Conservation (phyloP, 1,140 invertebrate species). For the Sarcophaga bullata region DNA sequence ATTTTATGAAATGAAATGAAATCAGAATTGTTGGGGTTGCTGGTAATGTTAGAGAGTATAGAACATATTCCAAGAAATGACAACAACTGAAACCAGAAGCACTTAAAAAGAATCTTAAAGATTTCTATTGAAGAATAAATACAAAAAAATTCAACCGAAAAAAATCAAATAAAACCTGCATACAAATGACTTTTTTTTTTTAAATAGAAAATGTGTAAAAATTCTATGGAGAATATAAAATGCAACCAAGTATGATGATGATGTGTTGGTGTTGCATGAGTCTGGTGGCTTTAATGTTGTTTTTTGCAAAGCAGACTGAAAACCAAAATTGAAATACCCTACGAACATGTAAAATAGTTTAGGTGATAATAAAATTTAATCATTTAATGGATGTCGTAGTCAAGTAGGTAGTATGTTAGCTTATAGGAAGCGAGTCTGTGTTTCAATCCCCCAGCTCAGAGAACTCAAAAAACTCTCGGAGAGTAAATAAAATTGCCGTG, state of each 20-base stretch:
- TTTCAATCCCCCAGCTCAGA: no score
- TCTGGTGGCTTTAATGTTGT: no score
- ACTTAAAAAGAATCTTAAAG: slow-evolving; percentile 41
- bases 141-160: neutral
- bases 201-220: neutral
- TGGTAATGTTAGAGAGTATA: neutral
- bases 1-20: neutral
- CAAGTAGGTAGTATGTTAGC: no score
- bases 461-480: no score
- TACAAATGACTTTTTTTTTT: neutral
- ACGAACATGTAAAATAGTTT: no score
- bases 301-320: no score
- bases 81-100: slow-evolving; percentile 35
- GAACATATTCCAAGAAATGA: neutral
- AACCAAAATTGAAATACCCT: no score
- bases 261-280: no score
- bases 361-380: no score
- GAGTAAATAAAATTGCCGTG: no score
- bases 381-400: no score
- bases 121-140: slow-evolving; percentile 35
- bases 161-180: neutral
- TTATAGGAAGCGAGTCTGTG: no score
- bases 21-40: neutral
- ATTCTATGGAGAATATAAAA: slow-evolving; percentile 13
- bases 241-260: neutral